Evolutionary conservation across 1,140 invertebrate species (phyloP).

Genomic region (Drosophila ambigua): DNA sequence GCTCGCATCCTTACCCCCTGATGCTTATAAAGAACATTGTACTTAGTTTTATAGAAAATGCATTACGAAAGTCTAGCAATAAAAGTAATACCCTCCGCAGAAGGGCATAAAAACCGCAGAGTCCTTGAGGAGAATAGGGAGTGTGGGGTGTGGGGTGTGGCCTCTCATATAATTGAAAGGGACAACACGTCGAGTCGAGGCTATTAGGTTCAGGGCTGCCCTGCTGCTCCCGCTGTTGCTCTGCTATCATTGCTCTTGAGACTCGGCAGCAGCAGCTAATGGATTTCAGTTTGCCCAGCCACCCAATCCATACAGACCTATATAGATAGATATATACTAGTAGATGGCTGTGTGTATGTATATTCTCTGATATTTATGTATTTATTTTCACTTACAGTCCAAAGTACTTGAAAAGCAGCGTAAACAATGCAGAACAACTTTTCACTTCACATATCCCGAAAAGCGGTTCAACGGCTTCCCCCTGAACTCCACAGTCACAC

Average conservation of each 20-base stretch:
- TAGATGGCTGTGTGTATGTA: slow-evolving; percentile 23
- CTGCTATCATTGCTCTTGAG: slow-evolving; percentile 77
- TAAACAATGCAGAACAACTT: slow-evolving; percentile 61
- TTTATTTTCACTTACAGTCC: slow-evolving; percentile 70
- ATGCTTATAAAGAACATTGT: no score
- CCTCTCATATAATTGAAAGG: slow-evolving; percentile 75
- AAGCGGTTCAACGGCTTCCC: slow-evolving; percentile 40
- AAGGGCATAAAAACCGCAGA: slow-evolving; percentile 29
- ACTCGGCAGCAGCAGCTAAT: slow-evolving; percentile 61
- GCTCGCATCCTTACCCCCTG: no score
- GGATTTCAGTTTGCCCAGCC: slow-evolving; percentile 56
- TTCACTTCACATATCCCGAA: slow-evolving; percentile 44
- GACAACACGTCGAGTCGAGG: slow-evolving; percentile 78
- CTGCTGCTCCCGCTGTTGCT: slow-evolving; percentile 15
- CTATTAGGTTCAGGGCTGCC: slow-evolving; percentile 68
- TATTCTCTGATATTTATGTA: slow-evolving; percentile 63
- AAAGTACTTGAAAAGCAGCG: slow-evolving; percentile 58
- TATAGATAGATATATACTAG: neutral
- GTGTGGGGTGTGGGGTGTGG: slow-evolving; percentile 21
- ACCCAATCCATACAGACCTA: slow-evolving; percentile 4
- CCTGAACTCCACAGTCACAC: neutral
- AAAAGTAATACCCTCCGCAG: no score
- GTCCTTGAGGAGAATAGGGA: slow-evolving; percentile 22
- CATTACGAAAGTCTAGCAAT: no score
- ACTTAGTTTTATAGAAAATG: no score